phyloP scores from a whole-genome alignment of 1,140 invertebrate genomes.

The Pteromalus puparum region DNA sequence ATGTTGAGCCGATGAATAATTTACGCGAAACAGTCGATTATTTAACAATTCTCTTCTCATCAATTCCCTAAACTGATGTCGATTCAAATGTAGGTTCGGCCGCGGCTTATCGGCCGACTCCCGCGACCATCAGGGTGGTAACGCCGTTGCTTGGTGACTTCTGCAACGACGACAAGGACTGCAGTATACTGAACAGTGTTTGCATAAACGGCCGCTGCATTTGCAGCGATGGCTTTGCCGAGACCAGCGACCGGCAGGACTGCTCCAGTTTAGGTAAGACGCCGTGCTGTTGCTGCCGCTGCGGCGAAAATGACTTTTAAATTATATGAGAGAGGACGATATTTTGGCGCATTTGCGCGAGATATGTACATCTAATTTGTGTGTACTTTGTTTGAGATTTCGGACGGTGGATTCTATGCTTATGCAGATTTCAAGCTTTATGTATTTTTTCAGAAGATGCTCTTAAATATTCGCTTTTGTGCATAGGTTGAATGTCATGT shows the following conservation, averaged over 20 bases:
- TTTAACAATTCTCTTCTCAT: background rate
- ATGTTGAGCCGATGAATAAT: background rate
- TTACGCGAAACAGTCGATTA: background rate
- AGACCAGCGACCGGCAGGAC: slow-evolving; percentile 82
- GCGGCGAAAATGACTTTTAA: background rate
- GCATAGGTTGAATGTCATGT: slow-evolving; percentile 19
- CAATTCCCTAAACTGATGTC: background rate
- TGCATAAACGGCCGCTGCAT: slow-evolving; percentile 84
- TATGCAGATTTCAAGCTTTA: background rate
- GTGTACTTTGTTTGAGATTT: background rate
- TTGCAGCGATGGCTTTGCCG: slow-evolving; percentile 80
- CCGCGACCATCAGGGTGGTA: slow-evolving; percentile 83
- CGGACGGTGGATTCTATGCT: background rate
- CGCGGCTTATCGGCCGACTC: slow-evolving; percentile 78
- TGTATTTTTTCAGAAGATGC: background rate
- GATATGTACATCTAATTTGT: background rate
- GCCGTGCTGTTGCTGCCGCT: background rate
- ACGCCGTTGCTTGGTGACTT: slow-evolving; percentile 85
- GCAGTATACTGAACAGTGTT: slow-evolving; percentile 82
- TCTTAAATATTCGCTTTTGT: background rate
- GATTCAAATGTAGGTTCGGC: slow-evolving; percentile 63
- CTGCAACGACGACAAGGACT: slow-evolving; percentile 84
- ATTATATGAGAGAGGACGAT: background rate
- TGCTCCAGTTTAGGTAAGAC: slow-evolving; percentile 78
- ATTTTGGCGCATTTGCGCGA: background rate